A percentile compares a stretch with the other conserved stretches of the same genome.
Conservation (phyloP, 1,140 invertebrate species). For the Brachionus sp. region DNA sequence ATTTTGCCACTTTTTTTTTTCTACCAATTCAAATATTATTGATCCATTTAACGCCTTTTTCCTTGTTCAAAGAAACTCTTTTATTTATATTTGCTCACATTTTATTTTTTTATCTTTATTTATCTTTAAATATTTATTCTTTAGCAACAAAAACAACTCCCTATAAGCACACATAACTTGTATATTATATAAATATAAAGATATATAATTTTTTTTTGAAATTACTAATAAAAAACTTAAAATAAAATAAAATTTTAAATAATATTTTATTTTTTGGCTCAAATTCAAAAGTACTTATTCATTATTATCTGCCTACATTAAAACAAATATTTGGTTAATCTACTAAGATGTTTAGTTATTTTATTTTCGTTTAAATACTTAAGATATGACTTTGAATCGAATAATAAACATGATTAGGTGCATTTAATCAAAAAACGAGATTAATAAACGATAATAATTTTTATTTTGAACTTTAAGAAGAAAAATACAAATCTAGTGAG, state of each 20-base stretch:
- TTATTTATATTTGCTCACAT: slow-evolving; percentile 10
- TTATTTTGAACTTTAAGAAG: neutral
- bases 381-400: neutral
- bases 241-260: neutral
- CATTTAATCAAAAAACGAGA: neutral
- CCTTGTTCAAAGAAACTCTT: neutral
- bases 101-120: slow-evolving; percentile 13
- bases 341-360: neutral
- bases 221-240: neutral
- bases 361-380: neutral
- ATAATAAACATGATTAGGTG: neutral
- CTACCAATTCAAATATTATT: neutral
- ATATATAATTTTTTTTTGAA: slow-evolving; percentile 1
- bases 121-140: neutral
- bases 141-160: neutral
- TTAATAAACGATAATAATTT: neutral
- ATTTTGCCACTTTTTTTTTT: neutral
- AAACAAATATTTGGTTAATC: neutral
- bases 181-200: neutral
- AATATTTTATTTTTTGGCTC: neutral
- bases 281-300: neutral
- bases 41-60: neutral
- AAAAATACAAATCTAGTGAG: neutral
- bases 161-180: neutral
- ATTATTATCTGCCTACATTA: neutral